A percentile compares a stretch with the other conserved stretches of the same genome.
Evolutionary conservation across 2,888 invertebrate genomes (phyloP).

Genomic region (Magallana nippona): DNA sequence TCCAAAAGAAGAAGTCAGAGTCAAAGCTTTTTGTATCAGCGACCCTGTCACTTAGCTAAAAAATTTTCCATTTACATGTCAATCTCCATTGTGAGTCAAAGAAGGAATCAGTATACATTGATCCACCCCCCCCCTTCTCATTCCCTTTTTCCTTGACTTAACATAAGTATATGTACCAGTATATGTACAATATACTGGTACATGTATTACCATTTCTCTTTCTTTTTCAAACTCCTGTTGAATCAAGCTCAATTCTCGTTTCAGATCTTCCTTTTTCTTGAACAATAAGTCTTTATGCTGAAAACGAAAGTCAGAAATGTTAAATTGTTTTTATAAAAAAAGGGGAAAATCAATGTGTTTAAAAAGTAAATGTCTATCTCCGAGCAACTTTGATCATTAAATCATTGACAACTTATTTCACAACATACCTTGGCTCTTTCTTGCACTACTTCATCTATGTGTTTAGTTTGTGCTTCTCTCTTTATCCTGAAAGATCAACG

Average conservation of each 20-base stretch:
- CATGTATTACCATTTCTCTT: background rate
- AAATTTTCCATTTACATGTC: background rate
- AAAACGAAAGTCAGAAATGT: background rate
- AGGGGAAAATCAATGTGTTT: too few relatives aligned
- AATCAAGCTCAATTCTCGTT: background rate
- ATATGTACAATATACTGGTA: too few relatives aligned
- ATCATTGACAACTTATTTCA: background rate
- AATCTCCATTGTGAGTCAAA: background rate
- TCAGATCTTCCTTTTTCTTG: constrained; percentile 26
- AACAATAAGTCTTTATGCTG: constrained; percentile 35
- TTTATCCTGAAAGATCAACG: constrained; percentile 84
- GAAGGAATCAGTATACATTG: background rate
- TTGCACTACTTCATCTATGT: constrained; percentile 93
- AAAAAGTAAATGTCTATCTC: background rate
- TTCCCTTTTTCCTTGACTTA: background rate
- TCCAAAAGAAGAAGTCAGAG: too few relatives aligned
- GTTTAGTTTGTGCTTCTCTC: constrained; percentile 89
- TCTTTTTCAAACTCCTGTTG: background rate
- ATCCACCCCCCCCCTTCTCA: background rate
- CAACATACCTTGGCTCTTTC: constrained; percentile 85
- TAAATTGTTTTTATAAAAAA: too few relatives aligned
- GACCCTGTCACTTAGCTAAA: too few relatives aligned
- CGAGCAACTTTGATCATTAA: background rate
- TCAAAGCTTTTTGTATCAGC: too few relatives aligned
- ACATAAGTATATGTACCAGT: too few relatives aligned